These are phyloP conservation scores for Saccostrea echinata DNA, from an alignment of 1,140 invertebrate species.

Conservation along the genomic window DNA sequence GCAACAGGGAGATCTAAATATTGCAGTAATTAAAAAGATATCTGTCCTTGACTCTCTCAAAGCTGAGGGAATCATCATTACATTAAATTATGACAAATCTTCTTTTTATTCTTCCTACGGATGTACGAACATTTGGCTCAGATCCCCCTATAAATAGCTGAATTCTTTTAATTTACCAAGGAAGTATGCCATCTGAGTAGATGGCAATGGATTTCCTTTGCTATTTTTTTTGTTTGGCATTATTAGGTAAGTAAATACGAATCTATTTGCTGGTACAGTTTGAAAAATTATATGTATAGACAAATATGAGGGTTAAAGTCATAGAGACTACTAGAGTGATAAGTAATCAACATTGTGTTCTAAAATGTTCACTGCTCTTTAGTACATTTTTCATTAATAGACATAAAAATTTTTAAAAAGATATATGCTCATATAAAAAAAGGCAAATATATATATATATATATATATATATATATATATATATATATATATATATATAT, in stretches of 20 bases:
- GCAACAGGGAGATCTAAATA: slow-evolving; percentile 9
- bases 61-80: background rate
- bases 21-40: slow-evolving; percentile 23
- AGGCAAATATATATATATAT: too few species aligned
- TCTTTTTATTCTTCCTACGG: background rate
- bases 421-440: too few species aligned
- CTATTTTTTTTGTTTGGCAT: background rate
- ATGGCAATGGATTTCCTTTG: background rate
- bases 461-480: too few species aligned
- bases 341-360: too few species aligned
- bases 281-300: too few species aligned
- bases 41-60: slow-evolving; percentile 26
- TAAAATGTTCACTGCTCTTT: too few species aligned
- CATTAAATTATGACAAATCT: slow-evolving; percentile 24
- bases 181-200: background rate
- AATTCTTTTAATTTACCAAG: background rate
- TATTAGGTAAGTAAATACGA: background rate
- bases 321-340: too few species aligned
- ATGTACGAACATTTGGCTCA: background rate
- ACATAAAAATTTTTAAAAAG: too few species aligned
- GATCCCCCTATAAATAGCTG: slow-evolving; percentile 21
- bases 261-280: too few species aligned
- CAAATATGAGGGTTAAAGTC: too few species aligned
- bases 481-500: too few species aligned
- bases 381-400: too few species aligned